Percentiles rank a stretch among this genome's conserved stretches.
Evolutionary conservation across 35 echinoderm and acorn worm species (phyloP).

Genomic region (Ophioderma brevispina): DNA sequence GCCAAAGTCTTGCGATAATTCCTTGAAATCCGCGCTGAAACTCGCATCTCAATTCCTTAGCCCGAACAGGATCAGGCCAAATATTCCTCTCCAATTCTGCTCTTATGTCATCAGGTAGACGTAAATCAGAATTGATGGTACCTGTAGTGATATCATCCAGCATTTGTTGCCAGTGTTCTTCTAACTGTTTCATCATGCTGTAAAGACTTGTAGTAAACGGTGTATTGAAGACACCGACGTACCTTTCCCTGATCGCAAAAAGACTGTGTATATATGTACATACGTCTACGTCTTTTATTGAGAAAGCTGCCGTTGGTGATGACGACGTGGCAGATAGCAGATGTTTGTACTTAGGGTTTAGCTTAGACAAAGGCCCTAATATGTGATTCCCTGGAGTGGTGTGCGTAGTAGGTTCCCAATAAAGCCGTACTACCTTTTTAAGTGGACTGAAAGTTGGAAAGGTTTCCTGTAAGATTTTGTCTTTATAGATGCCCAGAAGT

Average conservation of each 20-base stretch:
- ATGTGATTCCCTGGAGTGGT: neutral
- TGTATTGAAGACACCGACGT: neutral
- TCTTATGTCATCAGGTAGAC: neutral
- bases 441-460: neutral
- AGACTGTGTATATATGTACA: neutral
- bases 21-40: neutral
- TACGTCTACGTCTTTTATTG: neutral
- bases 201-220: neutral
- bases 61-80: neutral
- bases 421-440: constrained; percentile 4
- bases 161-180: neutral
- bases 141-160: neutral
- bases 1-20: neutral
- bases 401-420: constrained; percentile 7
- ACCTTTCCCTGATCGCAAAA: neutral
- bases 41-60: neutral
- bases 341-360: neutral
- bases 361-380: neutral
- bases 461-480: neutral
- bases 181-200: neutral
- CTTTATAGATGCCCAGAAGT: neutral
- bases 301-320: neutral
- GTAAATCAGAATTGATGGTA: neutral
- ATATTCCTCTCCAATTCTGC: neutral
- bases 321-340: neutral